A percentile compares a stretch with the other conserved stretches of the same genome.
Conservation (phyloP, 2,113 vertebrate species). For the Thinocorus orbignyianus region DNA sequence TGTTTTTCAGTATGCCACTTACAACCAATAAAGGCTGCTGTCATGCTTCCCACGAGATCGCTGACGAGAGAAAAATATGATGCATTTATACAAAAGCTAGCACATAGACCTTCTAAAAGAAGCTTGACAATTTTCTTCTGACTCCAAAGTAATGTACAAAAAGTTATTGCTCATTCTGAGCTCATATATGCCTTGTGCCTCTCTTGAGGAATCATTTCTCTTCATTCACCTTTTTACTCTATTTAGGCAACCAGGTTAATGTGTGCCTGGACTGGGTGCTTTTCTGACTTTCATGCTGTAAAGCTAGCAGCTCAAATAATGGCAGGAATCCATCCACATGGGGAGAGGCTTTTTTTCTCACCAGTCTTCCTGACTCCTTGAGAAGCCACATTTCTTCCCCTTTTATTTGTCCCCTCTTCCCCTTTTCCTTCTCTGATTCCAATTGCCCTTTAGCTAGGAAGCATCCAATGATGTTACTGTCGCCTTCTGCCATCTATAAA, state of each 20-base stretch:
- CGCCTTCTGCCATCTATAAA: not conserved
- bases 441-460: constrained; percentile 27
- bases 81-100: not conserved
- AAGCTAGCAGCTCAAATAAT: not conserved
- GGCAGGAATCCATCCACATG: not conserved
- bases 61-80: constrained; percentile 11
- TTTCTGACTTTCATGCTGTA: not conserved
- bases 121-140: constrained; percentile 12
- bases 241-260: constrained; percentile 20
- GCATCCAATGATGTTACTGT: not conserved
- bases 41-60: constrained; percentile 54
- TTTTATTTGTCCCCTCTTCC: not conserved
- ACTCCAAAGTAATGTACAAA: not conserved
- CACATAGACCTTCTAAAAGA: not conserved
- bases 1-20: not conserved
- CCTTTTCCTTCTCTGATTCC: not conserved
- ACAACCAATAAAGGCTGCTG: constrained; percentile 59
- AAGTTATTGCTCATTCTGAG: constrained; percentile 20
- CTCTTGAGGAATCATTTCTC: constrained; percentile 13
- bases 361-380: not conserved
- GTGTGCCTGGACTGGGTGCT: not conserved
- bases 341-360: not conserved
- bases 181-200: not conserved
- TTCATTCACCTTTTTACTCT: constrained; percentile 27
- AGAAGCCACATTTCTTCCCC: not conserved